phyloP scores from a whole-genome alignment of 2,888 invertebrate genomes.

The Petrolisthes manimaculis region DNA sequence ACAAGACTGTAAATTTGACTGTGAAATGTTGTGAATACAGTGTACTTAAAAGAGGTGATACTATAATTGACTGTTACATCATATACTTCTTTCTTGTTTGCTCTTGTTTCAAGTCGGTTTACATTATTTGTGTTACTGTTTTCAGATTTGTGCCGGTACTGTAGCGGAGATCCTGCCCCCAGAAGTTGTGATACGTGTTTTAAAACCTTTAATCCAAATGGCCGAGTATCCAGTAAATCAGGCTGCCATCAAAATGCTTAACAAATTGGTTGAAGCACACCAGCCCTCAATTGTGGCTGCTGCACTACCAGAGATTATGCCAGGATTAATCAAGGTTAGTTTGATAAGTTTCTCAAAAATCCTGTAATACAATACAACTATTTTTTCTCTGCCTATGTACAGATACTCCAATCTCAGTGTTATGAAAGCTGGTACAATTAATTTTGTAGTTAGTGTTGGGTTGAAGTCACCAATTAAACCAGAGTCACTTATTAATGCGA shows the following conservation, averaged over 20 bases:
- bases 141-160: constrained; percentile 73
- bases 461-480: too few relatives aligned
- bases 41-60: too few relatives aligned
- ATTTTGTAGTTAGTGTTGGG: too few relatives aligned
- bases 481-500: too few relatives aligned
- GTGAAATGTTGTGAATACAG: too few relatives aligned
- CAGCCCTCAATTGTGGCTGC: constrained; percentile 74
- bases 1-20: not conserved
- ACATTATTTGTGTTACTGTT: not conserved
- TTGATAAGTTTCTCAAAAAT: not conserved
- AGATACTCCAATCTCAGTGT: too few relatives aligned
- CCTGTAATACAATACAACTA: not conserved
- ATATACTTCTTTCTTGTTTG: too few relatives aligned
- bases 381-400: too few relatives aligned
- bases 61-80: too few relatives aligned
- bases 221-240: constrained; percentile 88
- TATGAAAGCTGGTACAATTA: too few relatives aligned
- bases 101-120: too few relatives aligned
- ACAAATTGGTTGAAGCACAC: constrained; percentile 82
- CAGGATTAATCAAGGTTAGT: constrained; percentile 84
- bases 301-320: constrained; percentile 82
- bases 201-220: constrained; percentile 88
- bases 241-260: constrained; percentile 92
- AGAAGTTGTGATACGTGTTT: constrained; percentile 80
- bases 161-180: constrained; percentile 86